Evolutionary conservation across 2,888 invertebrate genomes (phyloP).

Genomic region (Drosophila recens): DNA sequence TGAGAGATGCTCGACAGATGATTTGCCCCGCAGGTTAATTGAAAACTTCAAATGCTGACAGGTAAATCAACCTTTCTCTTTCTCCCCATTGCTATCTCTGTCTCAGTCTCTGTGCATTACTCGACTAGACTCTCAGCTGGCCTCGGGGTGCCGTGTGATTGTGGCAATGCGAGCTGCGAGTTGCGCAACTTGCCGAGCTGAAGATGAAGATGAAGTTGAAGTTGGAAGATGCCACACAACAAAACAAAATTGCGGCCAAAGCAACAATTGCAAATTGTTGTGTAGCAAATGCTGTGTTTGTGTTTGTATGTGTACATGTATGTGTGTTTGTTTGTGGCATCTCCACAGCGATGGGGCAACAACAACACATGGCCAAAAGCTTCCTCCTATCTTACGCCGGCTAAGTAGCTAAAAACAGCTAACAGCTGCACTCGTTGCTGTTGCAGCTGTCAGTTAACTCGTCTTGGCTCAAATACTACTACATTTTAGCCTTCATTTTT

Average conservation of each 20-base stretch:
- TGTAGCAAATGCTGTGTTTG: slow-evolving; percentile 53
- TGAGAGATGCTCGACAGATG: slow-evolving; percentile 35
- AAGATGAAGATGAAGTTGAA: slow-evolving; percentile 23
- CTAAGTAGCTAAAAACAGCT: slow-evolving; percentile 25
- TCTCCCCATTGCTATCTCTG: background rate
- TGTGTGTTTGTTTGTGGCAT: slow-evolving; percentile 35
- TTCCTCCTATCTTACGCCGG: slow-evolving; percentile 43
- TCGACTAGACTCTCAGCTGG: slow-evolving; percentile 8
- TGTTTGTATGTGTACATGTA: background rate
- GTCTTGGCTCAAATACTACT: slow-evolving; percentile 3
- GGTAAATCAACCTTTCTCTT: slow-evolving; percentile 15
- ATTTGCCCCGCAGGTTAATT: slow-evolving; percentile 72
- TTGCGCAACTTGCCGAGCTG: slow-evolving; percentile 34
- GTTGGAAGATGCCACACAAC: slow-evolving; percentile 54
- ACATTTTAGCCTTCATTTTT: slow-evolving; percentile 50
- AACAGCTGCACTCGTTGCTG: slow-evolving; percentile 8
- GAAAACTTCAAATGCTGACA: slow-evolving; percentile 60
- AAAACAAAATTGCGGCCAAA: slow-evolving; percentile 58
- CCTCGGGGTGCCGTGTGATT: slow-evolving; percentile 33
- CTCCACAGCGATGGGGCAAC: slow-evolving; percentile 44
- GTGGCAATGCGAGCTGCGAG: slow-evolving; percentile 46
- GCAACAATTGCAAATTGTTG: slow-evolving; percentile 79
- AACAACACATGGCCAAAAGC: slow-evolving; percentile 35
- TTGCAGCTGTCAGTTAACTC: slow-evolving; percentile 48
- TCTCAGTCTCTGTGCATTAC: background rate